These are phyloP conservation scores for Osmoderma eremita DNA, from an alignment of 2,888 invertebrate species.

Conservation along the genomic window DNA sequence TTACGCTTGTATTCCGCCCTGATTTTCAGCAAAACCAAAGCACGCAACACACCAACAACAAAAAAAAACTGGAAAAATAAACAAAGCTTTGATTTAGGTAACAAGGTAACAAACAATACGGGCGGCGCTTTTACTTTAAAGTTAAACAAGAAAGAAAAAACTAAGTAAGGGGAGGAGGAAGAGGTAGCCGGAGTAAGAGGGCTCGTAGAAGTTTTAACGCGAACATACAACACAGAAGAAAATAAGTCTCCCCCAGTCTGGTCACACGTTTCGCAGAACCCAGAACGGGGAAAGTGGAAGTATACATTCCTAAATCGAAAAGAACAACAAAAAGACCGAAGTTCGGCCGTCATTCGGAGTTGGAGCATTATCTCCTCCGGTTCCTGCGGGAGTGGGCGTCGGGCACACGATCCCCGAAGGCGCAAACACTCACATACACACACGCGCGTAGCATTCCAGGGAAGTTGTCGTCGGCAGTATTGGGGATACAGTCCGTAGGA, in stretches of 20 bases:
- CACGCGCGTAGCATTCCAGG: slow-evolving; percentile 43
- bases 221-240: slow-evolving; percentile 23
- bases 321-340: slow-evolving; percentile 59
- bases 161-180: background rate
- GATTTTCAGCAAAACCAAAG: background rate
- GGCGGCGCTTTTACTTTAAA: slow-evolving; percentile 43
- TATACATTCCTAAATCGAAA: slow-evolving; percentile 58
- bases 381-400: slow-evolving; percentile 50
- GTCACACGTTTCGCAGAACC: slow-evolving; percentile 54
- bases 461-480: slow-evolving; percentile 51
- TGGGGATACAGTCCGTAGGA: slow-evolving; percentile 51
- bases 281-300: slow-evolving; percentile 48
- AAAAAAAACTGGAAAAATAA: slow-evolving; percentile 11
- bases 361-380: slow-evolving; percentile 55
- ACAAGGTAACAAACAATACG: slow-evolving; percentile 43
- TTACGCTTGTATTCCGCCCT: background rate
- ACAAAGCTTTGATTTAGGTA: slow-evolving; percentile 37
- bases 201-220: slow-evolving; percentile 32
- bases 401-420: slow-evolving; percentile 50
- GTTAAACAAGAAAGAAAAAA: slow-evolving; percentile 39
- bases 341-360: slow-evolving; percentile 53
- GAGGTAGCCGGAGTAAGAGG: background rate
- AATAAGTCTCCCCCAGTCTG: slow-evolving; percentile 55
- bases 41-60: background rate
- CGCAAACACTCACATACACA: slow-evolving; percentile 52